Percentiles rank a stretch among this genome's conserved stretches.
phyloP scores from a whole-genome alignment of 2,888 invertebrate species.

The Pristionchus arcanus region DNA sequence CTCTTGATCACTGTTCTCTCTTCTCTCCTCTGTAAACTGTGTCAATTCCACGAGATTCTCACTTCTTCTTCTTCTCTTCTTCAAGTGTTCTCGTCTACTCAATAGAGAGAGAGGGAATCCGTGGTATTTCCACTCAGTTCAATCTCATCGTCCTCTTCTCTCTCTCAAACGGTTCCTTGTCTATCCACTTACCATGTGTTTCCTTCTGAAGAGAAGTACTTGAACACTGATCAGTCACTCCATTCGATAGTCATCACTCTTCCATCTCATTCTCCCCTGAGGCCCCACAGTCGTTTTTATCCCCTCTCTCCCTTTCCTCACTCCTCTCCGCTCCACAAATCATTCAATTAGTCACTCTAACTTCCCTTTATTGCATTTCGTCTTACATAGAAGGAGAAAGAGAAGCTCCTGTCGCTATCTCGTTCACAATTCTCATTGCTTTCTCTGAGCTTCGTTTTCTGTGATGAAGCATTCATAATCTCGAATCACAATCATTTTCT shows the following conservation, averaged over 20 bases:
- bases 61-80: constrained; percentile 27
- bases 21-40: constrained; percentile 11
- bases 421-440: background rate
- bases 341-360: constrained; percentile 48
- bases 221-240: background rate
- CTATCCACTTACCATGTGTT: background rate
- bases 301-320: background rate
- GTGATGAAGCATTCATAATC: background rate
- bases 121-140: background rate
- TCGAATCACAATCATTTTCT: background rate
- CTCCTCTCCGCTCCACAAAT: constrained; percentile 36
- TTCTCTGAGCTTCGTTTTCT: background rate
- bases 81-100: constrained; percentile 42
- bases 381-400: background rate
- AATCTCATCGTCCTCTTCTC: background rate
- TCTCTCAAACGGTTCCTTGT: constrained; percentile 10
- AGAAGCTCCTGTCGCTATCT: background rate
- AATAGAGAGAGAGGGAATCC: background rate
- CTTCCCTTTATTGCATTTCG: constrained; percentile 13
- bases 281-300: constrained; percentile 28
- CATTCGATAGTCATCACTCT: background rate
- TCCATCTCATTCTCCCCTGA: constrained; percentile 13
- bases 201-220: background rate
- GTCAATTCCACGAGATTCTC: constrained; percentile 22
- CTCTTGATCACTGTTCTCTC: constrained; percentile 8